Base-by-base conservation (phyloP, 2,113 vertebrate species). In the Megaceryle torquata region DNA sequence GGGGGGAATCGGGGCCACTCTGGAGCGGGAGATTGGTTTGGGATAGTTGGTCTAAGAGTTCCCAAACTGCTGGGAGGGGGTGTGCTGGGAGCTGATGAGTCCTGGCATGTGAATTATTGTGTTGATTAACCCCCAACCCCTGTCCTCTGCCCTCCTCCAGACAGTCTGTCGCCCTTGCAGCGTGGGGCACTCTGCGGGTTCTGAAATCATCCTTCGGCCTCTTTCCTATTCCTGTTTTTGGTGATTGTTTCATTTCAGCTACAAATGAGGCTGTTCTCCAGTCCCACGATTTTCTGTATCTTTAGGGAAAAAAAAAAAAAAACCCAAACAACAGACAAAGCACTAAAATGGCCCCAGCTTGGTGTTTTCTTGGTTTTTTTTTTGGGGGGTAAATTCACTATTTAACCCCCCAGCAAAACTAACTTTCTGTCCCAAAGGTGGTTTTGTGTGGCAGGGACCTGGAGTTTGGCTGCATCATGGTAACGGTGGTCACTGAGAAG, bases 401-500 rank as follows among this genome's bases (percentile, higher is more conserved):
- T 56, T 7, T 25, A 78, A 60, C 18, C 41, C 46, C 3, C 0
- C 43, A 19, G 51, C 41, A 18, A 41, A 83, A n/a, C 60, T 4
- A 25, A 4, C 24, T 44, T 54, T 70, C 69, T 2, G 0, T 10
- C 37, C 75, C 64, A 13, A 21, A 80, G 86, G 39, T 67, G 0
- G 9, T 11, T 91, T 18, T 3, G 15, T 0, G 0, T 2, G 0
- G 35, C 2, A 0, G 12, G 10, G n/a, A 61, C 16, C 5, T 0
- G 0, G 21, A 10, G 13, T 41, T 53, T 1, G 5, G 9, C 88
- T 80, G 57, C 64, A 50, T 82, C 98, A 99, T 99, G 99, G 99
- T 98, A 69, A 98, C 98, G 0, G 98, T 97, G 6, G 95, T 98
- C 96, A 98, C 98, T 13, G 98, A 98, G 97, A 99, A 98, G 98